Base-by-base conservation (phyloP, 2,797 vertebrate genomes). In the Clarias laeviceps region DNA sequence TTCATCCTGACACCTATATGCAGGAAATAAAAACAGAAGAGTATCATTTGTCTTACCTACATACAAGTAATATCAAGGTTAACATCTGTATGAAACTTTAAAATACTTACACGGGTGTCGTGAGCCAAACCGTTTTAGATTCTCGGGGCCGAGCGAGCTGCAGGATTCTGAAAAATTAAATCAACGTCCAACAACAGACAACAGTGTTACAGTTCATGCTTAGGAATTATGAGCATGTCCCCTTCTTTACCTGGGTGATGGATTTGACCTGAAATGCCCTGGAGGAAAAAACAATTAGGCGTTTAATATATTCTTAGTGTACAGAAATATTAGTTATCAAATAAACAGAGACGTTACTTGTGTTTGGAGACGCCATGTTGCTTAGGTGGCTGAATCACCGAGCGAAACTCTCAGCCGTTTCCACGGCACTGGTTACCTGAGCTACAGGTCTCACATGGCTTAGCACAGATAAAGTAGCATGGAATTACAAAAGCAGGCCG, bases 61-160 rank as follows among this genome's bases (percentile, higher is more conserved):
- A 70, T 20, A 45, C 45, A 45, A 45, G 45, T 45, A 4, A 72
- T 73, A 73, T n/a, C 40, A 27, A 27, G 24, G 70, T 27, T 5
- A 14, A 22, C 0, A 45, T 45, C 3, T 54, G 15, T 27, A 8
- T 56, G 56, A 59, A 59, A 4, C 12, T 40, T 14, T 22, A 57
- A n/a, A 37, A 4, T 20, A 27, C 92, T 92, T 89, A 95, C 94
- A 92, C 91, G 29, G 94, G 93, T 87, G 90, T 93, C 15, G 94
- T 94, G 20, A 89, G 91, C 93, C 93, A 94, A n/a, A 92, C 73
- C 0, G 88, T 87, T 90, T 93, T 93, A 72, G 93, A 93, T 85
- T 89, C 91, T 91, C 93, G 94, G 85, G 93, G 94, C 70, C 86
- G 91, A 3, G 94, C 92, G 72, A 95, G 91, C 82, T 92, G 93